Percentiles rank a stretch among this genome's conserved stretches.
Conservation (phyloP, 35 echinoderm and acorn worm genomes). For the Hemicentrotus pulcherrimus region DNA sequence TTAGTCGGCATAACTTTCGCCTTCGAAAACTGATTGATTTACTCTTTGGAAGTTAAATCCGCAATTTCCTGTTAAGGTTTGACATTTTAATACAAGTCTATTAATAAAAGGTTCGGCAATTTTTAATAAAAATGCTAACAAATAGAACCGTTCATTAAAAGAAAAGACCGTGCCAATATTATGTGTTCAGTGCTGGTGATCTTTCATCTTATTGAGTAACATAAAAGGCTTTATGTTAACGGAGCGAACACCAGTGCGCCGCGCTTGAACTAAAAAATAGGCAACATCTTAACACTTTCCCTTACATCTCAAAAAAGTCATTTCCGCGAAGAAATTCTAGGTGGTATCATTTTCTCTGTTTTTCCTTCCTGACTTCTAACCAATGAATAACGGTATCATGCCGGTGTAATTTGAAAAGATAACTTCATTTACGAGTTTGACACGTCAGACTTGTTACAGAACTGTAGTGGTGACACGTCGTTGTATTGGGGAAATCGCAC, state of each 20-base stretch:
- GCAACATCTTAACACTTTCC: neutral
- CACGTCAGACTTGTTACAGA: constrained; percentile 24
- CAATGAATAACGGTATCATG: neutral
- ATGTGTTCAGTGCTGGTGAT: neutral
- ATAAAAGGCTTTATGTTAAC: neutral
- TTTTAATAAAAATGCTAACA: neutral
- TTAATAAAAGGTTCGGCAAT: neutral
- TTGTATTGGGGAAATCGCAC: neutral
- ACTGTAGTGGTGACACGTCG: neutral
- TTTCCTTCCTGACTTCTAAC: neutral
- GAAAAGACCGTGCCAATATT: neutral
- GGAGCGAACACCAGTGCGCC: neutral
- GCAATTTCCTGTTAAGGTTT: neutral
- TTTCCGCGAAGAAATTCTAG: neutral
- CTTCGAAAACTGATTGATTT: neutral
- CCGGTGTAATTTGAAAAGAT: neutral
- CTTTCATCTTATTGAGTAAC: neutral
- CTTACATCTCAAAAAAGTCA: neutral
- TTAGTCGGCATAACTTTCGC: neutral
- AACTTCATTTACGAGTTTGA: neutral
- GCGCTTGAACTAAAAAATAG: neutral
- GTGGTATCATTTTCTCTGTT: neutral
- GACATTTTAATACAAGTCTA: neutral
- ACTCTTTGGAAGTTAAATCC: neutral
- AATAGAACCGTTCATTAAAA: neutral